Conservation (phyloP, 2,888 invertebrate species). For the Oscheius sp. region DNA sequence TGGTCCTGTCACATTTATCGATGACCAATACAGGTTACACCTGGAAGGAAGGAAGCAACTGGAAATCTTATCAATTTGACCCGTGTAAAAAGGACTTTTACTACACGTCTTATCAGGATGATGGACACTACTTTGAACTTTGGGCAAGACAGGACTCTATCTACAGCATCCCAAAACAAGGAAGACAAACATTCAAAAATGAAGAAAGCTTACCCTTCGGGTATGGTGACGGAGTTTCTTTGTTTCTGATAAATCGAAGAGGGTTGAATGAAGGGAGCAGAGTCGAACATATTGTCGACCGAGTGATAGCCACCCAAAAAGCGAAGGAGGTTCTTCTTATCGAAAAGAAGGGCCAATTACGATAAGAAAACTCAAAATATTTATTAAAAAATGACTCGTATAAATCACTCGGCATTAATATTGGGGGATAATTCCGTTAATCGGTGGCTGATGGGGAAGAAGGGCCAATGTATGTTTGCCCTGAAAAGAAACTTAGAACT, state of each 20-base stretch:
- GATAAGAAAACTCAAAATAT: conserved; percentile 14
- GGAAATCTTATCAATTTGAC: too few relatives aligned
- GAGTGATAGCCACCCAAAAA: not conserved
- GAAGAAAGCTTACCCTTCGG: conserved; percentile 1
- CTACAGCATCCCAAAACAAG: too few relatives aligned
- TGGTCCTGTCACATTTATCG: conserved; percentile 27
- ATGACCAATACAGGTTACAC: conserved; percentile 28
- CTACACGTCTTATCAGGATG: too few relatives aligned
- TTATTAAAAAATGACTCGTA: not conserved
- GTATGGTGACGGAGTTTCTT: not conserved
- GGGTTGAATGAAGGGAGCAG: conserved; percentile 1
- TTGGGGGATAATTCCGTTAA: conserved; percentile 17
- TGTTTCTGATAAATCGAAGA: not conserved
- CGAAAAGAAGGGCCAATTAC: conserved; percentile 3
- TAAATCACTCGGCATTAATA: not conserved
- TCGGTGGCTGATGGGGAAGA: conserved; percentile 41
- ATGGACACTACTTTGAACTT: too few relatives aligned
- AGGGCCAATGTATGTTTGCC: conserved; percentile 53
- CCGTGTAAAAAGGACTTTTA: too few relatives aligned
- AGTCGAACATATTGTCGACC: not conserved
- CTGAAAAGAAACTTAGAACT: conserved; percentile 29
- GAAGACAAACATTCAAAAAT: too few relatives aligned
- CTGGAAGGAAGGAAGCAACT: too few relatives aligned
- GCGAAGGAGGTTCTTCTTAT: not conserved
- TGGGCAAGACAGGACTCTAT: too few relatives aligned